Evolutionary conservation across 1,140 invertebrate species (phyloP).

Genomic region (Drosophila ohnishii): DNA sequence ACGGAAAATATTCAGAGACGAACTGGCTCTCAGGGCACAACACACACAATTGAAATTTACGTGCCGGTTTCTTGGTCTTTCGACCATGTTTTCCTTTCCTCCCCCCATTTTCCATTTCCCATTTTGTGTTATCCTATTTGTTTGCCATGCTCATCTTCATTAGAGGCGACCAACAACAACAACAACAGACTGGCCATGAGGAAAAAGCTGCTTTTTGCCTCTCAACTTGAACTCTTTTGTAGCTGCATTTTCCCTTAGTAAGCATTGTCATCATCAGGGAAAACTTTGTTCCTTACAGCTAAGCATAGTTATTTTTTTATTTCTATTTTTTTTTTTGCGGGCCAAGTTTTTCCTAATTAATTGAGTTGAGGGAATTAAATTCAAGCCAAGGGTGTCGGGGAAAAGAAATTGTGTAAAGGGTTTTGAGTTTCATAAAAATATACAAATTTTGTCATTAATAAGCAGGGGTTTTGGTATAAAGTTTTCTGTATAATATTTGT

Average conservation of each 20-base stretch:
- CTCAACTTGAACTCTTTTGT: conserved; percentile 48
- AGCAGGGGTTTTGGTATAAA: neutral
- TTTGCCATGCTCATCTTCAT: conserved; percentile 53
- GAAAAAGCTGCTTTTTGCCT: conserved; percentile 38
- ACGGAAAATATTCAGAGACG: conserved; percentile 24
- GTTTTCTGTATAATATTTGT: too few species aligned
- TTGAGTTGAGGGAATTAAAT: conserved; percentile 16
- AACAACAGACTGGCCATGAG: conserved; percentile 30
- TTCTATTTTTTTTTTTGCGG: neutral
- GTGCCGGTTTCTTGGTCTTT: conserved; percentile 59
- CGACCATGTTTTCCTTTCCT: conserved; percentile 50
- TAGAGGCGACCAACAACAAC: conserved; percentile 48
- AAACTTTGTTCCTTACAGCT: conserved; percentile 15
- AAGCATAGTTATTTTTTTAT: neutral
- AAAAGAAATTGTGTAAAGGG: neutral
- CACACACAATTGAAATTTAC: conserved; percentile 74
- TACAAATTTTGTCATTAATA: neutral
- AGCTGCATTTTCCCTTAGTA: conserved; percentile 16
- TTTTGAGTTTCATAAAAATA: neutral
- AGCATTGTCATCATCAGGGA: conserved; percentile 40
- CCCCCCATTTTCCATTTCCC: conserved; percentile 18
- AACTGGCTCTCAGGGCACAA: conserved; percentile 31
- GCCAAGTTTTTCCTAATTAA: conserved; percentile 32
- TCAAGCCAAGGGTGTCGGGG: neutral
- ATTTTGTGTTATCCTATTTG: conserved; percentile 21